Conservation (phyloP, 2,888 invertebrate species). For the Metellina segmentata region DNA sequence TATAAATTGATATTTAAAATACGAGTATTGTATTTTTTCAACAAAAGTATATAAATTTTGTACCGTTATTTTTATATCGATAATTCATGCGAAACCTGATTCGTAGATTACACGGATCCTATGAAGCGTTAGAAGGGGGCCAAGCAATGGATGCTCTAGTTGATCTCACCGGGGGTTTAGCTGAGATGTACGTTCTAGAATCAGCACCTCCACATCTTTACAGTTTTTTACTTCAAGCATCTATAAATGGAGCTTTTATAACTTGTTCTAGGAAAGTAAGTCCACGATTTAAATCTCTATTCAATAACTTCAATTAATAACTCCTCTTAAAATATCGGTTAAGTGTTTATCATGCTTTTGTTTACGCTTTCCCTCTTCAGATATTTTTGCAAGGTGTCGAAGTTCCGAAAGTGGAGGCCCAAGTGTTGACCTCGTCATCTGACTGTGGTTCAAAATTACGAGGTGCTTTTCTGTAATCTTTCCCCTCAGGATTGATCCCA, state of each 20-base stretch:
- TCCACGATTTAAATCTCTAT: background rate
- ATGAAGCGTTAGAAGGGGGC: slow-evolving; percentile 82
- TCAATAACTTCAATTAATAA: too few species aligned
- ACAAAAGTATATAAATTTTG: too few species aligned
- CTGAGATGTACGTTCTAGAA: slow-evolving; percentile 81
- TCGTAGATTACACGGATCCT: slow-evolving; percentile 81
- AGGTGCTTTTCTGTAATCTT: too few species aligned
- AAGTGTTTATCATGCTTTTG: background rate
- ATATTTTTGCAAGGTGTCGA: too few species aligned
- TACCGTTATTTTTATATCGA: too few species aligned
- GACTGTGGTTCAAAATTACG: too few species aligned
- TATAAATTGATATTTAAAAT: too few species aligned
- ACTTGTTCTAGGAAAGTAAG: slow-evolving; percentile 82
- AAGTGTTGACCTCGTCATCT: too few species aligned
- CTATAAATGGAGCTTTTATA: slow-evolving; percentile 81
- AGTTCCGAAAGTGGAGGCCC: too few species aligned
- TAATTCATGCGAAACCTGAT: background rate
- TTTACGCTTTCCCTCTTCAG: too few species aligned
- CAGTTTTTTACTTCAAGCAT: slow-evolving; percentile 80
- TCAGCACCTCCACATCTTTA: slow-evolving; percentile 80
- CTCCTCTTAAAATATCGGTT: background rate
- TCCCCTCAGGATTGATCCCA: too few species aligned
- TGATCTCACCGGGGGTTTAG: slow-evolving; percentile 82
- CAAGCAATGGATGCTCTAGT: slow-evolving; percentile 82
- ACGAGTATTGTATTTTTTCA: too few species aligned